These are phyloP conservation scores for Chrosomus eos DNA, from an alignment of 2,797 vertebrate species.

Conservation along the genomic window DNA sequence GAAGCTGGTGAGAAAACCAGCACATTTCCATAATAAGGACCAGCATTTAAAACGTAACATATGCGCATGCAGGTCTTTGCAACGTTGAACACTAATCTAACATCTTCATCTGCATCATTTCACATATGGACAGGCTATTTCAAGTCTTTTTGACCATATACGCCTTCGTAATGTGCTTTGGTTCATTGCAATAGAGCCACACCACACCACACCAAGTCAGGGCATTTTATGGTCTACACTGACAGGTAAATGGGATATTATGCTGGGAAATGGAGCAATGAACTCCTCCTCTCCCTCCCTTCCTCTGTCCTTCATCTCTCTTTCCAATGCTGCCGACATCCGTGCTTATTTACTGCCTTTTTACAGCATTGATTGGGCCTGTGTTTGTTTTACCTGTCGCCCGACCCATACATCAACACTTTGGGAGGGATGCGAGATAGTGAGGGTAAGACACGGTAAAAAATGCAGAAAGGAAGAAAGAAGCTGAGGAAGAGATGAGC, in stretches of 20 bases:
- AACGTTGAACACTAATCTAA: not conserved
- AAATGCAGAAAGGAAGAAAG: not conserved
- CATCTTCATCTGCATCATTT: not conserved
- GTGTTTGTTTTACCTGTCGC: constrained; percentile 66
- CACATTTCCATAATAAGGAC: not conserved
- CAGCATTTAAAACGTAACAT: not conserved
- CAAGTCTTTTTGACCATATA: constrained; percentile 5
- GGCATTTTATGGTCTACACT: constrained; percentile 60
- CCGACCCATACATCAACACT: constrained; percentile 63
- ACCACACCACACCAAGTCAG: not conserved
- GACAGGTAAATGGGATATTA: constrained; percentile 66
- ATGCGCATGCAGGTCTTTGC: not conserved
- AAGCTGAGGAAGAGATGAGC: constrained; percentile 8
- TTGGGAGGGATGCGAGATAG: not conserved
- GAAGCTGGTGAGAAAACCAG: not conserved
- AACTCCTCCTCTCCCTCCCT: constrained; percentile 57
- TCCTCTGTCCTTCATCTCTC: constrained; percentile 54
- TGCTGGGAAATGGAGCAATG: constrained; percentile 63
- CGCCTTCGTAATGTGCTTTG: not conserved
- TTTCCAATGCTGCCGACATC: constrained; percentile 64
- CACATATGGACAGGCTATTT: not conserved
- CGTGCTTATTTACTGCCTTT: constrained; percentile 78
- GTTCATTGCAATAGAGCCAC: constrained; percentile 17
- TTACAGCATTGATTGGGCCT: constrained; percentile 74
- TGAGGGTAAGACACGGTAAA: not conserved